These are phyloP conservation scores for Meandrina meandrites DNA, from an alignment of 92 coral and sea anemone genomes.

Conservation along the genomic window DNA sequence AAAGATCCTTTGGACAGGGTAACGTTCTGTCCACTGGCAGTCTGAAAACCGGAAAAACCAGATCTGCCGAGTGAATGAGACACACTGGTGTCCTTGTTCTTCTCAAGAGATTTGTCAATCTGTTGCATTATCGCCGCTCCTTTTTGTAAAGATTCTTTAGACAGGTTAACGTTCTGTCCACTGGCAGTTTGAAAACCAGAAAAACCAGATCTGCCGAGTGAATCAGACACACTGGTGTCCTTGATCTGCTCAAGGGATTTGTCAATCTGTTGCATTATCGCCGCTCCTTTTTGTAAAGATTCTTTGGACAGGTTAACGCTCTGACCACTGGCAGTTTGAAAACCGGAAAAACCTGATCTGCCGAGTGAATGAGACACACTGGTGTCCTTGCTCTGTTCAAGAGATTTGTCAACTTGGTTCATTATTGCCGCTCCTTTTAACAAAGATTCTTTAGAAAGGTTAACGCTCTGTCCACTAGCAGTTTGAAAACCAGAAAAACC, in stretches of 20 bases:
- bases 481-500: constrained; percentile 34
- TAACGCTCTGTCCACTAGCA: constrained; percentile 52
- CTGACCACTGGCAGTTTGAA: constrained; percentile 52
- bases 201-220: background rate
- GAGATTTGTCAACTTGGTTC: constrained; percentile 9
- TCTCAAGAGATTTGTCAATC: background rate
- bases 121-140: constrained; percentile 41
- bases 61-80: background rate
- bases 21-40: constrained; percentile 59
- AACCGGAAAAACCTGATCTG: background rate
- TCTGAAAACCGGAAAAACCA: constrained; percentile 41
- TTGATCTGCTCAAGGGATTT: background rate
- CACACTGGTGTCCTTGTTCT: background rate
- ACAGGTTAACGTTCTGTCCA: constrained; percentile 54
- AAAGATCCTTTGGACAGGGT: constrained; percentile 55
- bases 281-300: constrained; percentile 43
- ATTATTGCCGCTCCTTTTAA: constrained; percentile 51
- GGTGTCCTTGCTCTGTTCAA: background rate
- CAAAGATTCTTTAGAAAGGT: constrained; percentile 44
- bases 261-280: constrained; percentile 26
- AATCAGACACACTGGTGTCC: background rate
- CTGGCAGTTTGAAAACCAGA: constrained; percentile 70
- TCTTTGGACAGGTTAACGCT: constrained; percentile 44
- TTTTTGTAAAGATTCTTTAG: constrained; percentile 60
- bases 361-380: background rate